Evolutionary conservation across 2,888 invertebrate species (phyloP).

Genomic region (Andricus quercusramuli): DNA sequence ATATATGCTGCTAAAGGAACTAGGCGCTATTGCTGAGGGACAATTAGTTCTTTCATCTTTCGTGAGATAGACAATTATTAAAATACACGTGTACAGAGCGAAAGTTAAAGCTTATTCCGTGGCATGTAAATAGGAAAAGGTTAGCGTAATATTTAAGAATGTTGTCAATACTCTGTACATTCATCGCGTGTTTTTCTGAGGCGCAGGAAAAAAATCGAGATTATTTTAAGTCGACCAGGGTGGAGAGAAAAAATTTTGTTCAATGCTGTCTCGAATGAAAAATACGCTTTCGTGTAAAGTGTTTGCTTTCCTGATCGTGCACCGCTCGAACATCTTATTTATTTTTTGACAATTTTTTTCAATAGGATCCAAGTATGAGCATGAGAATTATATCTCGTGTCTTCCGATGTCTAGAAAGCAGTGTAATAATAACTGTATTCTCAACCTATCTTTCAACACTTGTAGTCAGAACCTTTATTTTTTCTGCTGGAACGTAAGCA

Average conservation of each 20-base stretch:
- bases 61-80: constrained; percentile 27
- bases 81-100: constrained; percentile 11
- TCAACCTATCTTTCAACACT: background rate
- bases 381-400: constrained; percentile 37
- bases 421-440: constrained; percentile 17
- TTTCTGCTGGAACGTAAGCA: background rate
- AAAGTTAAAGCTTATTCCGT: constrained; percentile 41
- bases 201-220: constrained; percentile 1
- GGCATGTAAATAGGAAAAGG: constrained; percentile 57
- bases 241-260: constrained; percentile 14
- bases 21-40: constrained; percentile 51
- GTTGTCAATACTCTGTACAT: constrained; percentile 42
- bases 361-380: constrained; percentile 34
- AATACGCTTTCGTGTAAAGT: background rate
- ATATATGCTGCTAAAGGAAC: constrained; percentile 75
- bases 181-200: constrained; percentile 17
- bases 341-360: constrained; percentile 30
- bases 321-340: constrained; percentile 8
- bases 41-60: constrained; percentile 31
- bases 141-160: constrained; percentile 43
- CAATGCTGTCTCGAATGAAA: background rate
- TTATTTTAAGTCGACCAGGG: constrained; percentile 15
- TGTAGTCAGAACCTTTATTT: background rate
- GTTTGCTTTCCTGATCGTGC: background rate
- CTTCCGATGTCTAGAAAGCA: constrained; percentile 8